A percentile compares a stretch with the other conserved stretches of the same genome.
These are phyloP conservation scores for Lepisosteus osseus DNA, from an alignment of 2,113 vertebrate species.

Conservation along the genomic window DNA sequence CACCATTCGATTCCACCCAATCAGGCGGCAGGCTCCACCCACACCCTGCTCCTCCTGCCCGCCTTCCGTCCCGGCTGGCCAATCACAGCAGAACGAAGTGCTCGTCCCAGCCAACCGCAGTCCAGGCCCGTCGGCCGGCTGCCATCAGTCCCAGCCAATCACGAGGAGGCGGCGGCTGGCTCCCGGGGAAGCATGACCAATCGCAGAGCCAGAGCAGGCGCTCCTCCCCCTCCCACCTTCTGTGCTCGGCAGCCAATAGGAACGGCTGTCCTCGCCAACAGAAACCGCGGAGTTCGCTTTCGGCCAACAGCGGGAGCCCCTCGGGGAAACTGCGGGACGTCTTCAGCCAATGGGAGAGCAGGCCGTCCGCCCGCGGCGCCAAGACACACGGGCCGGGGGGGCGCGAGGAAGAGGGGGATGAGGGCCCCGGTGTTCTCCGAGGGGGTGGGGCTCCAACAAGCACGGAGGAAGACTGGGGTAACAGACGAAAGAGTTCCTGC, in stretches of 20 bases:
- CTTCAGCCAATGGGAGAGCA: conserved; percentile 13
- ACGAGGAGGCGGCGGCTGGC: conserved; percentile 43
- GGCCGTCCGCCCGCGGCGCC: conserved; percentile 2
- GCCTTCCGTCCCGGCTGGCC: conserved; percentile 59
- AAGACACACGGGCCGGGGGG: too few species aligned
- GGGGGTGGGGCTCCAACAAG: conserved; percentile 11
- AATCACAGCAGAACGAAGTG: conserved; percentile 60
- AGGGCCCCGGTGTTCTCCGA: background rate
- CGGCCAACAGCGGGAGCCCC: conserved; percentile 39
- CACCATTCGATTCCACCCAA: conserved; percentile 17
- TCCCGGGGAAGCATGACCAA: conserved; percentile 11
- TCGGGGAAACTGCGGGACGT: conserved; percentile 6
- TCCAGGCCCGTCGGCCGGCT: conserved; percentile 9
- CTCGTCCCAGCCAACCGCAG: conserved; percentile 34
- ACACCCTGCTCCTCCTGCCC: conserved; percentile 39
- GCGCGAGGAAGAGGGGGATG: conserved; percentile 23
- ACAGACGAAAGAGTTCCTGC: too few species aligned
- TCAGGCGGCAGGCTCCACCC: conserved; percentile 51
- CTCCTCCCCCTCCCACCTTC: conserved; percentile 34
- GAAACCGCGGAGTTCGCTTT: background rate
- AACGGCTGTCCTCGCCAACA: conserved; percentile 28
- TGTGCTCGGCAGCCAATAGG: conserved; percentile 31
- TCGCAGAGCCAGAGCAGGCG: conserved; percentile 43
- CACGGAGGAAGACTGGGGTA: background rate
- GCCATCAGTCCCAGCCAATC: conserved; percentile 48